These are phyloP conservation scores for Apostichopus leukothele DNA, from an alignment of 53 echinoderm and acorn worm species.

Conservation along the genomic window DNA sequence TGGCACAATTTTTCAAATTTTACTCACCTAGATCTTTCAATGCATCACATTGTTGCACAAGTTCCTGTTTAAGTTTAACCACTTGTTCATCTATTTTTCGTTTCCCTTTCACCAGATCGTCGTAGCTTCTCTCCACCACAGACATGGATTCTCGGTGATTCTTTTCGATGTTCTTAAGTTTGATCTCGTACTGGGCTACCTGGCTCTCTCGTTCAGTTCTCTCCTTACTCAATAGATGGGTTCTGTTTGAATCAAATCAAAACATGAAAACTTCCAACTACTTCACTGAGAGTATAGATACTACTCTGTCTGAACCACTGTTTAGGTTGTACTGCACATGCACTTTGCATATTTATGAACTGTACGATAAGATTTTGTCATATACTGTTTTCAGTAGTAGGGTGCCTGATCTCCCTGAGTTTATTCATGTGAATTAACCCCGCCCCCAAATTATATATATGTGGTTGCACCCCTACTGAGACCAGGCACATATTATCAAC, in stretches of 20 bases:
- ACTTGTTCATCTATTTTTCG: constrained; percentile 71
- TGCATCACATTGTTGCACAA: constrained; percentile 75
- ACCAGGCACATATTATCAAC: too few relatives aligned
- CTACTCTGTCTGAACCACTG: too few relatives aligned
- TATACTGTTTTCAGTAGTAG: too few relatives aligned
- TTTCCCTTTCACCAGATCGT: constrained; percentile 67
- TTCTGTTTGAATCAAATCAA: background rate
- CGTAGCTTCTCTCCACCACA: constrained; percentile 78
- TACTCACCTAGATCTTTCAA: constrained; percentile 80
- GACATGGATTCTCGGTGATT: constrained; percentile 73
- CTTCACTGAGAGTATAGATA: too few relatives aligned
- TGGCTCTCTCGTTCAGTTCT: constrained; percentile 59
- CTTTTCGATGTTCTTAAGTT: constrained; percentile 82
- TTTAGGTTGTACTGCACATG: too few relatives aligned
- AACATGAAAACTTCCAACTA: background rate
- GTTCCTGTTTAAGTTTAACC: constrained; percentile 70
- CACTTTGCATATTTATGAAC: too few relatives aligned
- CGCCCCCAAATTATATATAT: too few relatives aligned
- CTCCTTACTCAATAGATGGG: constrained; percentile 48
- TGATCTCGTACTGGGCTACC: constrained; percentile 64
- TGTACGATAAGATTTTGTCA: too few relatives aligned
- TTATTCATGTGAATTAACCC: too few relatives aligned
- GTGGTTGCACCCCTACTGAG: too few relatives aligned
- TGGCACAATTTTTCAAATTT: background rate
- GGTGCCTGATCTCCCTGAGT: too few relatives aligned